Evolutionary conservation across 2,113 vertebrate species (phyloP).

Genomic region (Sylvietta virens): DNA sequence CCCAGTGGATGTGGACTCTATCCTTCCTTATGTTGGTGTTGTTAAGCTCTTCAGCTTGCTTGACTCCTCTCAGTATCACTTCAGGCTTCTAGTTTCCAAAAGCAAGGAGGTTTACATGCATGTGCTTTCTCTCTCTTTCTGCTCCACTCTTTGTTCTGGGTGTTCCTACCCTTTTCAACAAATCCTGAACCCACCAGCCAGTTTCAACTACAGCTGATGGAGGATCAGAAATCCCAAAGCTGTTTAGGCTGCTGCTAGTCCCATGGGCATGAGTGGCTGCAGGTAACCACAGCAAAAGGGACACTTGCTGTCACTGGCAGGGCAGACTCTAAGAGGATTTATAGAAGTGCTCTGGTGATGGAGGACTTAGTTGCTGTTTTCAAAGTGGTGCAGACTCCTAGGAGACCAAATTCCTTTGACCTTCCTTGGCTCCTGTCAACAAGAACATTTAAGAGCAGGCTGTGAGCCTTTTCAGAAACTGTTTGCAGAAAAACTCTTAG

Average conservation of each 20-base stretch:
- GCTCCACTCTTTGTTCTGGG: neutral
- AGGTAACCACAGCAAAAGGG: neutral
- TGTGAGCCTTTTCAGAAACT: slow-evolving; percentile 7
- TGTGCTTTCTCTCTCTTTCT: neutral
- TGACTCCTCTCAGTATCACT: neutral
- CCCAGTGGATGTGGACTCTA: neutral
- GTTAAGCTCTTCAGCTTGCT: neutral
- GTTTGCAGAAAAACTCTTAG: neutral
- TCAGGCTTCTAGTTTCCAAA: neutral
- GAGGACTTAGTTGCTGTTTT: slow-evolving; percentile 15
- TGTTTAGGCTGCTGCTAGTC: neutral
- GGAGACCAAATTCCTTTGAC: slow-evolving; percentile 48
- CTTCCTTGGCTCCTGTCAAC: neutral
- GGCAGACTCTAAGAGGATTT: neutral
- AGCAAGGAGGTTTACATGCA: neutral
- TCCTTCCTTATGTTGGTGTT: neutral
- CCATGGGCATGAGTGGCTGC: neutral
- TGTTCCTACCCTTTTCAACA: neutral
- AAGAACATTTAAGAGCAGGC: neutral
- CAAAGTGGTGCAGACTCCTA: neutral
- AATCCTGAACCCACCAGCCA: neutral
- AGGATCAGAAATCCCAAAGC: neutral
- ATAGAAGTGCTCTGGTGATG: neutral
- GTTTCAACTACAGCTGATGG: neutral
- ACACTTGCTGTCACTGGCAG: neutral